Evolutionary conservation across 1,140 invertebrate species (phyloP).

Genomic region (Eumaeus atala): DNA sequence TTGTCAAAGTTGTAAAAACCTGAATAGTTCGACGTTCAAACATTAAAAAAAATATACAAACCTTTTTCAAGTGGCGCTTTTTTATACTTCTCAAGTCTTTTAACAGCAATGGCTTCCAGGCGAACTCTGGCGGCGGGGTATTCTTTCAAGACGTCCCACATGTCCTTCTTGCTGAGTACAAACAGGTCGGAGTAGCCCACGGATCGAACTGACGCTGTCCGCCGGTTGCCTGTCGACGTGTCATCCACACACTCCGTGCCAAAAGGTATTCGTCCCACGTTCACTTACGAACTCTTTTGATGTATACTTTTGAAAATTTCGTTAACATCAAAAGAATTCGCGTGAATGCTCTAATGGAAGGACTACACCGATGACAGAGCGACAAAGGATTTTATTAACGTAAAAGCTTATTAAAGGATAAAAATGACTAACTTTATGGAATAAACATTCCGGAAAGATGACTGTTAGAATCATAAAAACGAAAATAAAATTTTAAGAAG

Average conservation of each 20-base stretch:
- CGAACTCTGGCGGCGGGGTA: conserved; percentile 96
- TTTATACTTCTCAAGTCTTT: conserved; percentile 96
- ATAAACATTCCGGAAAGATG: conserved; percentile 24
- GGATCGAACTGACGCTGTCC: conserved; percentile 96
- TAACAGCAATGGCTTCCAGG: conserved; percentile 97
- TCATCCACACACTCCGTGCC: conserved; percentile 72
- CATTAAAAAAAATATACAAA: conserved; percentile 51
- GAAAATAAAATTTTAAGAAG: conserved; percentile 49
- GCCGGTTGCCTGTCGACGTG: conserved; percentile 88
- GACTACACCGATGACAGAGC: conserved; percentile 11
- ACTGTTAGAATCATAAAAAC: conserved; percentile 34
- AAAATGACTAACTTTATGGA: conserved; percentile 13
- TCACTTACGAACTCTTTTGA: conserved; percentile 35
- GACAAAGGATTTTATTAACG: conserved; percentile 14
- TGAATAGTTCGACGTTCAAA: too few species aligned
- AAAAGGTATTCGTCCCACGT: conserved; percentile 46
- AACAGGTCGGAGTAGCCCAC: conserved; percentile 99
- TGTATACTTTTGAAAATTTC: too few species aligned
- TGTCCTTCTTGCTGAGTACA: conserved; percentile 98
- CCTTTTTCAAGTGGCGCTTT: conserved; percentile 93
- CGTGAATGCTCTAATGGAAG: conserved; percentile 2
- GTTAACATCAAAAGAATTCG: conserved; percentile 2
- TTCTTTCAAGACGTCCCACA: conserved; percentile 99
- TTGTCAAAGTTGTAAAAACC: too few species aligned
- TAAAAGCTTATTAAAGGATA: conserved; percentile 10